Conservation (phyloP, 2,113 vertebrate species). For the Cnemophilus loriae region DNA sequence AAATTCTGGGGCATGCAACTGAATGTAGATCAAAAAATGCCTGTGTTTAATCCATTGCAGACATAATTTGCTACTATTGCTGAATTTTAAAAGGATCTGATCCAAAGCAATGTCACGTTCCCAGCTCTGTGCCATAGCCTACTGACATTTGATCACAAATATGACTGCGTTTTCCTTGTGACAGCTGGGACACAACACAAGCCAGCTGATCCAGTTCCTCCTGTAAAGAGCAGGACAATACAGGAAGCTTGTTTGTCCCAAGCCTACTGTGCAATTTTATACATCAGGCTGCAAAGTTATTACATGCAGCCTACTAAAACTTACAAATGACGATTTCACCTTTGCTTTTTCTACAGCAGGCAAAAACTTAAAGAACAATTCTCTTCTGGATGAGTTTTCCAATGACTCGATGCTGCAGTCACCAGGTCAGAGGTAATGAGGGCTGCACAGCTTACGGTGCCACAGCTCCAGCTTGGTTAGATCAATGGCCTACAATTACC, state of each 20-base stretch:
- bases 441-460: constrained; percentile 38
- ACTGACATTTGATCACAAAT: constrained; percentile 74
- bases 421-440: constrained; percentile 68
- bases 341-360: constrained; percentile 24
- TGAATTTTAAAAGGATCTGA: constrained; percentile 72
- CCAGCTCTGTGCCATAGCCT: constrained; percentile 62
- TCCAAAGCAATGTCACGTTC: constrained; percentile 68
- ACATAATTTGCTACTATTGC: constrained; percentile 66
- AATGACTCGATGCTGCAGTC: constrained; percentile 27
- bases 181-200: constrained; percentile 63
- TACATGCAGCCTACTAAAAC: background rate
- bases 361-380: constrained; percentile 29
- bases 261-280: background rate
- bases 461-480: constrained; percentile 53
- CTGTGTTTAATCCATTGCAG: constrained; percentile 69
- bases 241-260: constrained; percentile 21
- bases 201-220: constrained; percentile 60
- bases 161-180: constrained; percentile 56
- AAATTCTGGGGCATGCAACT: constrained; percentile 62
- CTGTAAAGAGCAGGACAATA: background rate
- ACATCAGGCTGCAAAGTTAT: background rate
- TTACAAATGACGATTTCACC: constrained; percentile 36
- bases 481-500: constrained; percentile 80
- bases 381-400: constrained; percentile 49
- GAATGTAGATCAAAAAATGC: constrained; percentile 70